These are phyloP conservation scores for Dasypolia templi DNA, from an alignment of 2,888 invertebrate genomes.

Conservation along the genomic window DNA sequence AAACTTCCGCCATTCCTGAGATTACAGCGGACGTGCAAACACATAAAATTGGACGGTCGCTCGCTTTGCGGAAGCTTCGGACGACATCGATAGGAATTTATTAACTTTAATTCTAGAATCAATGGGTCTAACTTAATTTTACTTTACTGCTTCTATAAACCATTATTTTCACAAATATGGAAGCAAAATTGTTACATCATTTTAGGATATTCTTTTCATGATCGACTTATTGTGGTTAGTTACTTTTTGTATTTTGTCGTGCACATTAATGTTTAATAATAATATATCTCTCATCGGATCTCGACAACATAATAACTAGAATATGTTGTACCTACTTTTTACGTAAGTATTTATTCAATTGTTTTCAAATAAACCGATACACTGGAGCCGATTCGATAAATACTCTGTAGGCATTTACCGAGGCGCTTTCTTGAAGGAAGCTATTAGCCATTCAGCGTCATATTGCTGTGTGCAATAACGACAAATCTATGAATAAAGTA, in stretches of 20 bases:
- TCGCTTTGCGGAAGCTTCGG: constrained; percentile 21
- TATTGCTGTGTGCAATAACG: neutral
- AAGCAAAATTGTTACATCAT: too few species aligned
- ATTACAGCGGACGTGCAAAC: constrained; percentile 37
- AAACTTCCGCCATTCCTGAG: constrained; percentile 40
- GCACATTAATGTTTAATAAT: too few species aligned
- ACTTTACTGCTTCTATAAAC: neutral
- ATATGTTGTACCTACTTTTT: too few species aligned
- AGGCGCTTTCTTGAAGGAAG: neutral
- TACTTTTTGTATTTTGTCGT: too few species aligned
- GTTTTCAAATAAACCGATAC: neutral
- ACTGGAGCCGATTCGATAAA: constrained; percentile 2
- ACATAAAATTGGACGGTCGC: constrained; percentile 39
- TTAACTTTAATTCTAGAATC: constrained; percentile 30
- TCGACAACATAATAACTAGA: neutral
- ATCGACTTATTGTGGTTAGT: too few species aligned
- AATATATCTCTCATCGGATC: neutral
- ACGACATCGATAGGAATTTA: constrained; percentile 37
- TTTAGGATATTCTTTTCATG: too few species aligned
- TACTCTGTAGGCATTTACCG: constrained; percentile 7
- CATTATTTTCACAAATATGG: neutral
- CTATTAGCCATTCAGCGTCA: neutral
- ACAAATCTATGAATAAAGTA: constrained; percentile 1
- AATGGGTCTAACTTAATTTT: constrained; percentile 8
- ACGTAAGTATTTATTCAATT: constrained; percentile 1